Conservation (phyloP, 2,888 invertebrate genomes). For the Standfussiana lucernea region DNA sequence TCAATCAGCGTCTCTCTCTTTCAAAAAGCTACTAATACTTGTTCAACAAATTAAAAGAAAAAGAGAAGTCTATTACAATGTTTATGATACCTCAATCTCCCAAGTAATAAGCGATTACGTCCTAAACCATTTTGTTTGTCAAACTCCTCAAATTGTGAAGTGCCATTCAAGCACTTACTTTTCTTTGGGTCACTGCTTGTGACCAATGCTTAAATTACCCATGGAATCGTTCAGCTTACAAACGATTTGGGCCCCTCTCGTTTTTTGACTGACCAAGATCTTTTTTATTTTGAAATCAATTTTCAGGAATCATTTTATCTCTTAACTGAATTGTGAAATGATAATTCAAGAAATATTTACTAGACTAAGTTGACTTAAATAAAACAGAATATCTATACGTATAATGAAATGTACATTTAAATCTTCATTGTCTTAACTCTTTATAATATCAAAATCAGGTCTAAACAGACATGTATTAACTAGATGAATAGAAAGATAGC, state of each 20-base stretch:
- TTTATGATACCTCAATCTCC: background rate
- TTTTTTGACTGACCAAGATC: background rate
- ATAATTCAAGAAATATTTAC: background rate
- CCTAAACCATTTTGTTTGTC: constrained; percentile 1
- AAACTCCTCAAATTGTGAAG: constrained; percentile 37
- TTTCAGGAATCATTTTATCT: background rate
- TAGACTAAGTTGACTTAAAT: background rate
- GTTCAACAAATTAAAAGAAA: background rate
- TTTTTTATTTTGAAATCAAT: background rate
- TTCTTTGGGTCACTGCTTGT: constrained; percentile 48
- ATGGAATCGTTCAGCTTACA: constrained; percentile 33
- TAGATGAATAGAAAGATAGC: background rate
- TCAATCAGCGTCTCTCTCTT: too few relatives aligned
- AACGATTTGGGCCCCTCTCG: constrained; percentile 9
- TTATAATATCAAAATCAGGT: too few relatives aligned
- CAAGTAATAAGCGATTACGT: background rate
- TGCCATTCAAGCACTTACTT: constrained; percentile 33
- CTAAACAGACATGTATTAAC: background rate
- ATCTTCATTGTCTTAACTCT: background rate
- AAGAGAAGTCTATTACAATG: background rate
- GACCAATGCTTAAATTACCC: constrained; percentile 54
- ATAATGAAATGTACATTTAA: background rate
- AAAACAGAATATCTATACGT: background rate
- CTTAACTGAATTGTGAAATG: background rate
- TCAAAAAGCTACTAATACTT: too few relatives aligned